phyloP scores from a whole-genome alignment of 2,113 vertebrate genomes.

The Panurus biarmicus region DNA sequence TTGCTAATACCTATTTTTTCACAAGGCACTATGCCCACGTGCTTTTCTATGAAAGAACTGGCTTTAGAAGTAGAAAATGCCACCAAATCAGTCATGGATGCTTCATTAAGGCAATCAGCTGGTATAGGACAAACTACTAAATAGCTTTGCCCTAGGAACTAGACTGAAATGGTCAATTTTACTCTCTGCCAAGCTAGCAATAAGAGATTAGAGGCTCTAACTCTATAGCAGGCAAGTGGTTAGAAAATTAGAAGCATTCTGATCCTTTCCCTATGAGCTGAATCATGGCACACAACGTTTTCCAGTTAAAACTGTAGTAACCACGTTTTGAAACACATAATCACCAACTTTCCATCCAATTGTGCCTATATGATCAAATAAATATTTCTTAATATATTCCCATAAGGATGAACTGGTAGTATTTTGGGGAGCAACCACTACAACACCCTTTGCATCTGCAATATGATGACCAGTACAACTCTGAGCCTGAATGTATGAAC shows the following conservation, averaged over 20 bases:
- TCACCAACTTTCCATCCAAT: background rate
- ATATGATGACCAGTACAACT: background rate
- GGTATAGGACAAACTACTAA: background rate
- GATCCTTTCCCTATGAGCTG: background rate
- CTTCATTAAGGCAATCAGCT: background rate
- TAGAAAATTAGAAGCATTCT: background rate
- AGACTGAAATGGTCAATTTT: background rate
- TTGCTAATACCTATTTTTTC: background rate
- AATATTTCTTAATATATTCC: background rate
- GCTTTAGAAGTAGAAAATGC: background rate
- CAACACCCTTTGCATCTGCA: background rate
- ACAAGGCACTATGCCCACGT: background rate
- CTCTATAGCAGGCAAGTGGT: background rate
- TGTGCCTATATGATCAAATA: background rate
- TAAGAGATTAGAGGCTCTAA: background rate
- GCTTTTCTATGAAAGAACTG: background rate
- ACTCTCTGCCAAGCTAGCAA: background rate
- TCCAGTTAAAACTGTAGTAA: background rate
- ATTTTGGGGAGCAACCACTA: background rate
- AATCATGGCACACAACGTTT: background rate
- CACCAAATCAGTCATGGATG: background rate
- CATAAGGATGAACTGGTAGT: background rate
- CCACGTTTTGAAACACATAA: background rate
- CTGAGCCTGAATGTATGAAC: background rate
- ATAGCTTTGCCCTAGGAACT: background rate